Evolutionary conservation across 2,888 invertebrate species (phyloP).

Genomic region (Thereva nobilitata): DNA sequence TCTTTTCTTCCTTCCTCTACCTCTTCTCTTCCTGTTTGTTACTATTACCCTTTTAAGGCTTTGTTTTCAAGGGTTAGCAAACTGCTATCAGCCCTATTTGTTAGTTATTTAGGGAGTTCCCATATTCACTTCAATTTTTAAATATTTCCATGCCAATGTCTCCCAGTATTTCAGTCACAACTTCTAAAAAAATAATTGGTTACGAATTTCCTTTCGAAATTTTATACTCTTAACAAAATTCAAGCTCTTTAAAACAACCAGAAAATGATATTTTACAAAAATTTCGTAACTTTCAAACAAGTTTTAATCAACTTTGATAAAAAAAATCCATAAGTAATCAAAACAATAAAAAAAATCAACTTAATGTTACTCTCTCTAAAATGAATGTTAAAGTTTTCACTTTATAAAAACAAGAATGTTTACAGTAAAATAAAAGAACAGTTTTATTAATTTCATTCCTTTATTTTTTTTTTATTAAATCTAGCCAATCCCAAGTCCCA

Average conservation of each 20-base stretch:
- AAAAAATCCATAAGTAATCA: constrained; percentile 30
- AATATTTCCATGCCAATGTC: too few relatives aligned
- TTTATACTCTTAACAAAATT: too few relatives aligned
- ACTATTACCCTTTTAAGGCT: too few relatives aligned
- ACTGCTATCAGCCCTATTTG: too few relatives aligned
- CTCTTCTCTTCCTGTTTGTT: too few relatives aligned
- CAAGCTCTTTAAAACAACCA: background rate
- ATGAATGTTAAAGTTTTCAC: constrained; percentile 23
- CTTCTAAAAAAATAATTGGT: too few relatives aligned
- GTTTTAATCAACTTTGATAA: background rate
- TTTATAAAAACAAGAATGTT: background rate
- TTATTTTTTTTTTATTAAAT: constrained; percentile 45
- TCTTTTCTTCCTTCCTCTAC: too few relatives aligned
- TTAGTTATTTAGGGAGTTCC: too few relatives aligned
- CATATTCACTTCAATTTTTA: too few relatives aligned
- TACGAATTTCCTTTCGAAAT: too few relatives aligned
- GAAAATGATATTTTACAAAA: background rate
- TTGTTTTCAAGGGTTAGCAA: too few relatives aligned
- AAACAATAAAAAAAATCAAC: background rate
- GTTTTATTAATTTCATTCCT: constrained; percentile 27
- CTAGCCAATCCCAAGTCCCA: constrained; percentile 66
- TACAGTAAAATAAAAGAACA: constrained; percentile 13
- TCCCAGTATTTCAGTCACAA: too few relatives aligned
- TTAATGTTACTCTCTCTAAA: constrained; percentile 22
- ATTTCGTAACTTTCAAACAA: background rate